These are phyloP conservation scores for Drosophila nigricruria DNA, from an alignment of 2,888 invertebrate species.

Conservation along the genomic window DNA sequence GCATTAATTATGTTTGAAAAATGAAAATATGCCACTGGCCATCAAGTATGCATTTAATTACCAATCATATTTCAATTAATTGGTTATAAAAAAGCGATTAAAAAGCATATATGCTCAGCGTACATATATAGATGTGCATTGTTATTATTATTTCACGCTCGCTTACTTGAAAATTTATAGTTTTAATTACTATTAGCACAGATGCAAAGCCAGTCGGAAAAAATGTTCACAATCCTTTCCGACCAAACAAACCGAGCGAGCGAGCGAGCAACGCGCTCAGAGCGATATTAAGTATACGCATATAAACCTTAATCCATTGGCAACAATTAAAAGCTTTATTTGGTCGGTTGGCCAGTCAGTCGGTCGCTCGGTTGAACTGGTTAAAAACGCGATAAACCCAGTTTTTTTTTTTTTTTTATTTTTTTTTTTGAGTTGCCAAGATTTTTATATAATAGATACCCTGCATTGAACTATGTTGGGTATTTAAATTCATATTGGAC, in stretches of 20 bases:
- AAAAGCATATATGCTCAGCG: constrained; percentile 38
- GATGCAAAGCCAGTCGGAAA: constrained; percentile 38
- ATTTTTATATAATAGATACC: constrained; percentile 17
- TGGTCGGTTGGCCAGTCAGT: constrained; percentile 24
- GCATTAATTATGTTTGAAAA: constrained; percentile 61
- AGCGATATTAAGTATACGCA: constrained; percentile 74
- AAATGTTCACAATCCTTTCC: not conserved
- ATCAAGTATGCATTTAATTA: constrained; percentile 75
- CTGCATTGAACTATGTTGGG: not conserved
- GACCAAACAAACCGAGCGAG: constrained; percentile 16
- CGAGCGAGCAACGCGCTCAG: not conserved
- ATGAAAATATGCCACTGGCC: constrained; percentile 66
- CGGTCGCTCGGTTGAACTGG: constrained; percentile 25
- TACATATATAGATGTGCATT: constrained; percentile 31
- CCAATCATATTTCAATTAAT: constrained; percentile 82
- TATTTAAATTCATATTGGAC: not conserved
- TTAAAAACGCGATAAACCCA: constrained; percentile 42
- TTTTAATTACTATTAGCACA: constrained; percentile 67
- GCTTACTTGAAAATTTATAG: constrained; percentile 63
- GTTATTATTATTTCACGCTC: constrained; percentile 57
- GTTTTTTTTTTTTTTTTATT: constrained; percentile 2
- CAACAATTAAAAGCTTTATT: constrained; percentile 79
- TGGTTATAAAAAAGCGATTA: constrained; percentile 69
- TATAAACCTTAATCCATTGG: constrained; percentile 72
- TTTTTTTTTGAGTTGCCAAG: constrained; percentile 10